Conservation (phyloP, 2,888 invertebrate genomes). For the Cartodere bifasciata region DNA sequence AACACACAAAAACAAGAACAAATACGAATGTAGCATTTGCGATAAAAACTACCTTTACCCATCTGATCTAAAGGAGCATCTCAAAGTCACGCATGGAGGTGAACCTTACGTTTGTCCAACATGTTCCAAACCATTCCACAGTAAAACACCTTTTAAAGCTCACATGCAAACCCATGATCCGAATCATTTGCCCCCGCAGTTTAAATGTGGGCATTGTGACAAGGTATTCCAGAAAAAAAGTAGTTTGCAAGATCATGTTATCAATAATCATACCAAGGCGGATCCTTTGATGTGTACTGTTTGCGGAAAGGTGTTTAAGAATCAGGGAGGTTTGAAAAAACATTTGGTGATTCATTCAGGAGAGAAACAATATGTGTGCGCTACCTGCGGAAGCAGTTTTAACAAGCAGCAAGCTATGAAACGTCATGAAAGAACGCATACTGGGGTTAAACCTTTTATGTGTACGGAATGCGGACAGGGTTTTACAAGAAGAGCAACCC, state of each 20-base stretch:
- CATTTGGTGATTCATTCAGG: slow-evolving; percentile 22
- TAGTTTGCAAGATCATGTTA: slow-evolving; percentile 22
- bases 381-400: slow-evolving; percentile 20
- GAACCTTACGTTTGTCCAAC: slow-evolving; percentile 17
- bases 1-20: background rate
- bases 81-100: slow-evolving; percentile 21
- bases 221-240: slow-evolving; percentile 12
- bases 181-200: slow-evolving; percentile 2
- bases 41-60: slow-evolving; percentile 19
- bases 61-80: slow-evolving; percentile 17
- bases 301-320: slow-evolving; percentile 20
- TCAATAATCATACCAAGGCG: background rate
- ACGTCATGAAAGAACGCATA: slow-evolving; percentile 39
- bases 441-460: slow-evolving; percentile 34
- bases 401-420: slow-evolving; percentile 20
- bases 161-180: slow-evolving; percentile 19
- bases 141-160: slow-evolving; percentile 15
- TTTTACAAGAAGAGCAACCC: slow-evolving; percentile 39
- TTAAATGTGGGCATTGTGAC: slow-evolving; percentile 13
- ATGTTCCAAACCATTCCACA: slow-evolving; percentile 22
- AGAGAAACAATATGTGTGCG: slow-evolving; percentile 37
- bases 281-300: slow-evolving; percentile 21
- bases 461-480: slow-evolving; percentile 36
- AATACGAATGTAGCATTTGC: slow-evolving; percentile 14
- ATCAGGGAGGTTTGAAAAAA: slow-evolving; percentile 16